These are phyloP conservation scores for Clitarchus hookeri DNA, from an alignment of 2,888 invertebrate genomes.

Conservation along the genomic window DNA sequence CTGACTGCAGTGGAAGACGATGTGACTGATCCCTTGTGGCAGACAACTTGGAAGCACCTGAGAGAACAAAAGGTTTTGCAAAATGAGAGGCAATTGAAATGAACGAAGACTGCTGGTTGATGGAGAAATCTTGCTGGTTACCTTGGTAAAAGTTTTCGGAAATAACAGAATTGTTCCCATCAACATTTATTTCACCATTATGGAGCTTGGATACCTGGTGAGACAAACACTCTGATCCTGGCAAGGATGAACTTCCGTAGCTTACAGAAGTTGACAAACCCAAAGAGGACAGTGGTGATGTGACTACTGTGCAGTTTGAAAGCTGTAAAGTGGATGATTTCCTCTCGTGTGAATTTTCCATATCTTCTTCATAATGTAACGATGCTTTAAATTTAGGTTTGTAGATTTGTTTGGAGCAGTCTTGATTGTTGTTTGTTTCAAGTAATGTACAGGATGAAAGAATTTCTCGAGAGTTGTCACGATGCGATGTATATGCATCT, in stretches of 20 bases:
- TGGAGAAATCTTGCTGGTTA: not conserved
- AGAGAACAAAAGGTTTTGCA: not conserved
- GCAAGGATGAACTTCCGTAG: not conserved
- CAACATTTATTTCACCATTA: not conserved
- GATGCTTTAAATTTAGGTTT: not conserved
- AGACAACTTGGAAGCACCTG: not conserved
- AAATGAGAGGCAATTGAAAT: not conserved
- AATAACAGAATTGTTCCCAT: not conserved
- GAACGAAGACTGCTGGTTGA: not conserved
- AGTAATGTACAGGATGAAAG: not conserved
- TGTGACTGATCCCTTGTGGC: not conserved
- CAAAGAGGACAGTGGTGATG: not conserved
- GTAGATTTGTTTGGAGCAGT: not conserved
- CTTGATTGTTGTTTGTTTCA: not conserved
- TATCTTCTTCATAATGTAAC: slow-evolving; percentile 4
- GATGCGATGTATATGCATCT: not conserved
- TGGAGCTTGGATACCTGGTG: not conserved
- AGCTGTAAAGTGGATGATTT: not conserved
- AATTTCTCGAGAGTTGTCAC: not conserved
- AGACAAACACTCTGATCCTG: not conserved
- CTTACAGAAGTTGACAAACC: not conserved
- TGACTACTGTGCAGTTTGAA: not conserved
- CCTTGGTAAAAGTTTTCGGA: not conserved
- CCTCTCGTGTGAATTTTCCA: not conserved
- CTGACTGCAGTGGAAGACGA: not conserved